Conservation (phyloP, 1,140 invertebrate genomes). For the Cydia strobilella region DNA sequence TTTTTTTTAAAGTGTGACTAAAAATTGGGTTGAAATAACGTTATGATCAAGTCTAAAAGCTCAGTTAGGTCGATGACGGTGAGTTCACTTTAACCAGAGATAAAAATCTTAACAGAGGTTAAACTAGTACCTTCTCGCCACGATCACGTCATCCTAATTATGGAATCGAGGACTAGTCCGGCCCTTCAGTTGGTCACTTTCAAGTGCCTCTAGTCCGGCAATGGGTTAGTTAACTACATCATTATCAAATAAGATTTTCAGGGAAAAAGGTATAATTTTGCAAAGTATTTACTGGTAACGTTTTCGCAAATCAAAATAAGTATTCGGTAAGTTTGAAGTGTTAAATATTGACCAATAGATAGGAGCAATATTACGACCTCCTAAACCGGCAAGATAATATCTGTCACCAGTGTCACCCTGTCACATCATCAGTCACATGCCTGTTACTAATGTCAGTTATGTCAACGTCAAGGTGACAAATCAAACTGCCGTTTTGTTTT, state of each 20-base stretch:
- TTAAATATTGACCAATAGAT: not conserved
- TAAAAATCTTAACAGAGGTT: conserved; percentile 27
- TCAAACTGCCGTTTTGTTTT: not conserved
- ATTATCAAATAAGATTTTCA: not conserved
- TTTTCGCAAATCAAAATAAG: conserved; percentile 2
- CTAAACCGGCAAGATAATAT: not conserved
- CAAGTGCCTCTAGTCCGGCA: not conserved
- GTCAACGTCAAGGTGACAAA: not conserved
- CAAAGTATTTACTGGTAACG: not conserved
- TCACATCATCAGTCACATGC: not conserved
- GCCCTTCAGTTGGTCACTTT: conserved; percentile 15
- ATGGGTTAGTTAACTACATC: not conserved
- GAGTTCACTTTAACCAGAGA: not conserved
- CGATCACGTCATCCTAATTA: conserved; percentile 29
- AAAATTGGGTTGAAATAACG: not conserved
- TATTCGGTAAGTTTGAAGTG: conserved; percentile 5
- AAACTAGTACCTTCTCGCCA: not conserved
- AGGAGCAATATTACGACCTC: not conserved
- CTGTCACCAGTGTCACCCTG: no score
- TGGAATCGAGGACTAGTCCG: not conserved
- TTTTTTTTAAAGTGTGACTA: not conserved
- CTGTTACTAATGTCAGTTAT: not conserved
- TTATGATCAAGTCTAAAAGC: not conserved
- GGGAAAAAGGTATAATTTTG: not conserved
- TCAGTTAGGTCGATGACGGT: not conserved